Evolutionary conservation across 2,888 invertebrate species (phyloP).

Genomic region (Caenorhabditis sp.): DNA sequence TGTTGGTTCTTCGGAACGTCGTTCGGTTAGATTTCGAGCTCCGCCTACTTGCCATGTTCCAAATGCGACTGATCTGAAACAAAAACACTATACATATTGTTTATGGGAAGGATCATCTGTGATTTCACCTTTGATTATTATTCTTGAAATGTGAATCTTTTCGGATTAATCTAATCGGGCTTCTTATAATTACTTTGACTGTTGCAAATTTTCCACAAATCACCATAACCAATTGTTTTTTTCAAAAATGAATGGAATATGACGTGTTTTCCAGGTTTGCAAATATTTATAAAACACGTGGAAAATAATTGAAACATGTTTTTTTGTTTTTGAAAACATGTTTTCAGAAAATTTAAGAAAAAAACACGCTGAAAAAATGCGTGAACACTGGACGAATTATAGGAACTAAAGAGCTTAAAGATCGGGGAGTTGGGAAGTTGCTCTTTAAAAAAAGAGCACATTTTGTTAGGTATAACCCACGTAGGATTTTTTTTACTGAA

Average conservation of each 20-base stretch:
- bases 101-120: no score
- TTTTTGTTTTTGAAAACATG: no score
- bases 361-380: no score
- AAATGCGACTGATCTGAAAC: constrained; percentile 61
- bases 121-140: not conserved
- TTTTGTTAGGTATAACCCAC: no score
- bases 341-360: no score
- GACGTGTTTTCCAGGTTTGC: not conserved
- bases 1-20: constrained; percentile 29
- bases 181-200: constrained; percentile 1
- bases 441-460: no score
- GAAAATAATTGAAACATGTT: not conserved
- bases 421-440: no score
- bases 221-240: not conserved
- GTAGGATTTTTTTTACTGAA: no score
- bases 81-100: no score
- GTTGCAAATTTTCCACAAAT: not conserved
- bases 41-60: constrained; percentile 68
- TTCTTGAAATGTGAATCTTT: not conserved
- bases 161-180: constrained; percentile 5
- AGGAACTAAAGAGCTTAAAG: no score
- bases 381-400: no score
- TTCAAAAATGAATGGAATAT: not conserved
- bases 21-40: constrained; percentile 50
- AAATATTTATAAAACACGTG: not conserved